Evolutionary conservation across 37 sponge, comb jelly and placozoan genomes (phyloP).

Genomic region (Spongia lamella): DNA sequence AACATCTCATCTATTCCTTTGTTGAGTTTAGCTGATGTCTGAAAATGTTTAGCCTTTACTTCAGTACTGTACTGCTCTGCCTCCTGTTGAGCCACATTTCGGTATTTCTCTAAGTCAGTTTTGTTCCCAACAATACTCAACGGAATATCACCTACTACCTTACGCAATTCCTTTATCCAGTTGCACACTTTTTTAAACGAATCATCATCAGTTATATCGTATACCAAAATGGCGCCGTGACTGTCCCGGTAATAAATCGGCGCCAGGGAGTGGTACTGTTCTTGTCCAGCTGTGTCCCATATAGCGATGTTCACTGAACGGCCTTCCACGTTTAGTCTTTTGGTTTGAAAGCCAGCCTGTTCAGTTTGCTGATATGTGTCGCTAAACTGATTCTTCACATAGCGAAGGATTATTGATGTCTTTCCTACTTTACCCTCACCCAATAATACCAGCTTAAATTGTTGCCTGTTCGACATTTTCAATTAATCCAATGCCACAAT

Average conservation of each 20-base stretch:
- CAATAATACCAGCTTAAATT: slow-evolving; percentile 90
- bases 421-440: slow-evolving; percentile 99
- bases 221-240: slow-evolving; percentile 95
- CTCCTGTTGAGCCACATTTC: slow-evolving; percentile 42
- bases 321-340: slow-evolving; percentile 88
- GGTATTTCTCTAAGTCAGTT: slow-evolving; percentile 74
- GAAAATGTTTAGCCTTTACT: slow-evolving; percentile 49
- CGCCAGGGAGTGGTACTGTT: slow-evolving; percentile 96
- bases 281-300: slow-evolving; percentile 99
- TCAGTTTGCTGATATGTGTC: slow-evolving; percentile 85
- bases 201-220: slow-evolving; percentile 96
- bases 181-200: slow-evolving; percentile 82
- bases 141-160: slow-evolving; percentile 54
- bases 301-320: slow-evolving; percentile 77
- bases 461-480: not conserved
- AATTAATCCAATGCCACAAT: no score
- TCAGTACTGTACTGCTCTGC: slow-evolving; percentile 46
- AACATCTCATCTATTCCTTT: slow-evolving; percentile 72
- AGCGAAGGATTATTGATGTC: slow-evolving; percentile 93
- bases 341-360: slow-evolving; percentile 90
- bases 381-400: slow-evolving; percentile 93
- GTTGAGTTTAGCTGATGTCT: slow-evolving; percentile 76
- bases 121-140: slow-evolving; percentile 77
- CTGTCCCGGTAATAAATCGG: slow-evolving; percentile 99
- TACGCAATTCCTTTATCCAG: slow-evolving; percentile 62